Base-by-base conservation (phyloP, 1,140 invertebrate species). In the Hestina assimilis region DNA sequence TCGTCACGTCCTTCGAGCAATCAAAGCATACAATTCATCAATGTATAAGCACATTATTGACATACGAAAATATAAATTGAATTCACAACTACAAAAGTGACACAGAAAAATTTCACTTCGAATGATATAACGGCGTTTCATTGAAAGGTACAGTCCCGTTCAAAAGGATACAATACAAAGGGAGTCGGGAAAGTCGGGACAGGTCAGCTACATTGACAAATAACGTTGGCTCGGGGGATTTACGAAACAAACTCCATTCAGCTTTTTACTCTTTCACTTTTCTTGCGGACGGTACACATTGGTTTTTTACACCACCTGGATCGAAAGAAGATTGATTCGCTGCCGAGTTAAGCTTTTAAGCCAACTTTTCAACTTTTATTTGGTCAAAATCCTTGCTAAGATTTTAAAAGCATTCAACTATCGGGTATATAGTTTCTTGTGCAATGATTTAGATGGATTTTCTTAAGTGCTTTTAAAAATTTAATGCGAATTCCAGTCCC, bases 281-380 rank as follows among this genome's bases (percentile, higher is more conserved):
- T 51, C 48, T 51, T 51, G 35, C 35, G 48, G 48, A 51, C 48
- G 21, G 48, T 41, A 51, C 48, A 51, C 35, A 23, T 15, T 41
- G 12, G 48, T 35, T 51, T 51, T 51, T 51, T 51, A 14, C 14
- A 15, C 24, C 33, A 51, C 33, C 38, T 51, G 48, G 38, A 51
- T 51, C 33, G 41, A 35, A 43, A 26, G 19, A 51, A 56, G 53
- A 56, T 56, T 56, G 53, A 48, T 57, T 57, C 46, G 33, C 15
- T 21, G 24, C 54, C 46, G 46, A 57, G 54, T 57, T 57, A 57
- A 57, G 54, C 54, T 57, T 57, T 57, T 48, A 41, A 57, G 35
- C 38, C 54, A 48, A 57, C 54, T 57, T 57, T 57, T 57, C 45
- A 48, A 57, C 33, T 57, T 52, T 51, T 55, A 55, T 57, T 57